These are phyloP conservation scores for Hymenochirus boettgeri DNA, from an alignment of 2,113 vertebrate genomes.

Conservation along the genomic window DNA sequence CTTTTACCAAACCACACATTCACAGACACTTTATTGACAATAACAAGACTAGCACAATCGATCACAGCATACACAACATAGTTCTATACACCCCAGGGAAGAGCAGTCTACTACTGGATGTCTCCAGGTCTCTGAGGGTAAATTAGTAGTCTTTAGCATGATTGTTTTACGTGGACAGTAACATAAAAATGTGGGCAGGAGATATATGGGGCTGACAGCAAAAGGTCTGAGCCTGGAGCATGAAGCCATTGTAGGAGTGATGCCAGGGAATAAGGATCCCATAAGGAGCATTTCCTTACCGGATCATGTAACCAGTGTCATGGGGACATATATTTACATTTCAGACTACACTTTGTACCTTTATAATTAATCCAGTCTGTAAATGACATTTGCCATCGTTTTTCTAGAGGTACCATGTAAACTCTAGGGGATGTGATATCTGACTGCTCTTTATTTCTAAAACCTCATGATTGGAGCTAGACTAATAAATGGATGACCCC, in stretches of 20 bases:
- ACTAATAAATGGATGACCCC: too few species aligned
- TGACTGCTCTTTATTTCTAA: too few species aligned
- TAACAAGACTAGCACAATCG: conserved; percentile 83
- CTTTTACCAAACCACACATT: conserved; percentile 87
- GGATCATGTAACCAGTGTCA: neutral
- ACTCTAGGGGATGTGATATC: too few species aligned
- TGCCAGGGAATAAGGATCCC: neutral
- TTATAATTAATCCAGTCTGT: too few species aligned
- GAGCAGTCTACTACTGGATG: conserved; percentile 65
- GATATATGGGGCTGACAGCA: conserved; percentile 49
- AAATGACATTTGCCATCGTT: too few species aligned
- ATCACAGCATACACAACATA: conserved; percentile 82
- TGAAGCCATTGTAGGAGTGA: conserved; percentile 35
- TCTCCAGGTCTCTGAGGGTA: conserved; percentile 84
- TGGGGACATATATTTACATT: too few species aligned
- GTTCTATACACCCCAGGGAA: conserved; percentile 83
- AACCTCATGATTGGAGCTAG: too few species aligned
- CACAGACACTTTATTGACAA: conserved; percentile 71
- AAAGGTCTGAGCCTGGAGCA: conserved; percentile 52
- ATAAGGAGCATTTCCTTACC: neutral
- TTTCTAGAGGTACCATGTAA: too few species aligned
- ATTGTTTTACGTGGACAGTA: conserved; percentile 61
- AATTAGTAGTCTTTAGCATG: conserved; percentile 83
- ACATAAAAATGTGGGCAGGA: conserved; percentile 47
- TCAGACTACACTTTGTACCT: too few species aligned